Base-by-base conservation (phyloP, 2,113 vertebrate genomes). In the Alexandromys fortis region DNA sequence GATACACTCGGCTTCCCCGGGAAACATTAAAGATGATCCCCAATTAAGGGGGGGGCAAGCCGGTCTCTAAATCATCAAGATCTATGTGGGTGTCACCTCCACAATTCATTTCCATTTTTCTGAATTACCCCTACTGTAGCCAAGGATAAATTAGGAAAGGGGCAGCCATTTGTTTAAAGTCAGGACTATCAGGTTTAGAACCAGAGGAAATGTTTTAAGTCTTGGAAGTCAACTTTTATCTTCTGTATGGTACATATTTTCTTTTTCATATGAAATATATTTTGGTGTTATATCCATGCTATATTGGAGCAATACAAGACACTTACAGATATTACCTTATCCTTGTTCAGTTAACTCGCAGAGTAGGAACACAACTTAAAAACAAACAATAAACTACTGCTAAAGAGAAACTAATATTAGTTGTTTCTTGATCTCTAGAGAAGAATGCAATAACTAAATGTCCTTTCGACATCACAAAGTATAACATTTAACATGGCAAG, bases 41-140 rank as follows among this genome's bases (percentile, higher is more conserved):
- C 90, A 86, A n/a, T 95, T 92, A 96, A 98, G 92, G 33, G 86
- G 78, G 76, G 63, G 89, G 22, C 61, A 92, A 94, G 67, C 9
- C 89, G 79, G 28, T 67, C 42, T 96, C 85, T 93, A 97, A 96
- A 97, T 96, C 89, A 96, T 87, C 82, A 89, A 94, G 96, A 95
- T 90, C 49, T 83, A 95, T 96, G 97, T 75, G 73, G 77, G 28
- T 19, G 10, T 86, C 35, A 96, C 42, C 45, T 90, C 81, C 79
- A 73, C 96, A 96, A 81, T 90, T 96, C 82, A 72, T 82, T 49
- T 88, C 81, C 0, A 0, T 47, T 97, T 97, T 94, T 86, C 94
- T 97, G 93, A 90, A 70, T 93, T 92, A 70, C n/a, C 65, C 91
- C 82, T 61, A 73, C 73, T 72, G 22, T 82, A 85, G 17, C 72